Conservation (phyloP, 2,797 vertebrate genomes). For the Natrix natrix region DNA sequence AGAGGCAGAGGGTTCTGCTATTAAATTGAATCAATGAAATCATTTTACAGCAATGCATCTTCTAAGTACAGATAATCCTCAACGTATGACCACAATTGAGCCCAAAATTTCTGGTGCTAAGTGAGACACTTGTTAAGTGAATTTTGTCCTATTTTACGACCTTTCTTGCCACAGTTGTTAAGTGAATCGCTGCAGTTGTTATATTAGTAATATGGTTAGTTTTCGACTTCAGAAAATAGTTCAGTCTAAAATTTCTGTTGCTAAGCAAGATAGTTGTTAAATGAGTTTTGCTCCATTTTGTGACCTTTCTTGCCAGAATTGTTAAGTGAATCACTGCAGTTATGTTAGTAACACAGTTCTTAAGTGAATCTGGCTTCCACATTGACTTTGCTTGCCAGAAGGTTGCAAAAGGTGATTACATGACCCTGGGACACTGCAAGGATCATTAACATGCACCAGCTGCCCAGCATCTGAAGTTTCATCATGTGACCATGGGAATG, state of each 20-base stretch:
- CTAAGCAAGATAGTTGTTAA: not conserved
- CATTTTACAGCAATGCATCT: not conserved
- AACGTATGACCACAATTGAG: not conserved
- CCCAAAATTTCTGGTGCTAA: not conserved
- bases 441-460: not conserved
- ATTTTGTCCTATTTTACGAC: not conserved
- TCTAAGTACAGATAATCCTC: not conserved
- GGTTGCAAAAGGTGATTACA: not conserved
- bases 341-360: too few species aligned
- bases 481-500: not conserved
- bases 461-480: not conserved
- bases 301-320: not conserved
- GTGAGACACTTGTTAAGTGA: not conserved
- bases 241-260: not conserved
- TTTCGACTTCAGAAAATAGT: not conserved
- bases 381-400: not conserved
- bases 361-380: not conserved
- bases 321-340: not conserved
- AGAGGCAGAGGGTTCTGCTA: not conserved
- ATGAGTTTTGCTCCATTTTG: not conserved
- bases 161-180: not conserved
- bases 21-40: not conserved
- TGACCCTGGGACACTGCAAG: not conserved
- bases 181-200: not conserved
- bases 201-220: not conserved